Evolutionary conservation across 2,888 invertebrate species (phyloP), one percentile per base, ranked within the genome.

Genomic region (Disparrhopalites patrizii): DNA sequence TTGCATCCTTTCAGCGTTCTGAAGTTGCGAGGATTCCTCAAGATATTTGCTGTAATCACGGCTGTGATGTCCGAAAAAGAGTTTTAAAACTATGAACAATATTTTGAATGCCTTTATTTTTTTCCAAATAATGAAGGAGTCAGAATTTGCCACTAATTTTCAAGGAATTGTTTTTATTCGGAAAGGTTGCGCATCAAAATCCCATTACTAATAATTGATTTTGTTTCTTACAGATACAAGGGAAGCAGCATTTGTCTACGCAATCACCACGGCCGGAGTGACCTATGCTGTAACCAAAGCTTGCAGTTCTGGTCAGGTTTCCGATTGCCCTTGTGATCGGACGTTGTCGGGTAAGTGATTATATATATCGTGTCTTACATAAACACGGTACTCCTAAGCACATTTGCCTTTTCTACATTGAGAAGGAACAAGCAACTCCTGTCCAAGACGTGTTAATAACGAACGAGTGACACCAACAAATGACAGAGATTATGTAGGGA

Each of bases 241-340:
- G 73, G 94, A 94, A 80, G 91, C 93, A 55, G 91, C 91, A 61
- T 94, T 93, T 80, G 89, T 94, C 76, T 91, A 92, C 79, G 93
- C 93, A 62, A 89, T 94, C 77, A 90, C 91, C 10, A 88, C 93
- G 0, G 94, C 93, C 0, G 93, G 93, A 15, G 90, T 94, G 61
- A 90, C 92, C 40, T 93, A 87, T 80, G 87, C 91, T 55, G 88
- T 94, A 73, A 93, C 93, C 28, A 85, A 90, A 77, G 93, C 93
- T 51, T 93, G 93, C 81, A 91, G 91, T 67, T 87, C 87, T 79
- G 93, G 93, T 28, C 86, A 88, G 69, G 83, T 93, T 70, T 84
- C 91, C 58, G 91, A 93, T 78, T 94, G 93, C 78, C 71, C 75
- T n/a, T 76, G 75, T 70, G 73, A 75, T 69, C 70, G 73, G 51